Evolutionary conservation across 2,888 invertebrate species (phyloP), one percentile per base, ranked within the genome.

Genomic region (Malachius bipustulatus): DNA sequence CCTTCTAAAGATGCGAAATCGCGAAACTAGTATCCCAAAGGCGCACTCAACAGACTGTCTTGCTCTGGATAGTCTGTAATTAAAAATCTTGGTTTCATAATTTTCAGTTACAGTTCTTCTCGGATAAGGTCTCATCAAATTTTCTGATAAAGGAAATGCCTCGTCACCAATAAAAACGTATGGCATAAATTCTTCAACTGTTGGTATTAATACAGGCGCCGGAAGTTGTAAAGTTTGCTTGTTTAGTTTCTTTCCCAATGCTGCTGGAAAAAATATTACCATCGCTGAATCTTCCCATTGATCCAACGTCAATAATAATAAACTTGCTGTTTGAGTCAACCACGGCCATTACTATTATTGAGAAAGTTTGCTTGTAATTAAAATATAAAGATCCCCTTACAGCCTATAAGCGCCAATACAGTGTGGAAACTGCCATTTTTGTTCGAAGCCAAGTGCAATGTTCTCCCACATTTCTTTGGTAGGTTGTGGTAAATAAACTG

Each of bases 281-380:
- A 40, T 52, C 50, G 35, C 44, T 46, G 36, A 51, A 49, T 37
- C 46, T 44, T 16, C 51, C 49, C 42, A 43, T 45, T 19, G 46
- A 44, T 10, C 50, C 51, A 16, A 51, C 47, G 34, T 54, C 46
- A 33, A 47, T 36, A 30, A 38, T 44, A 13, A 39, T 48, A 40
- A 55, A 51, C 35, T 43, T 41, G 40, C 50, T 51, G 34, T 51
- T 37, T 34, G 47, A 47, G 41, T 52, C 51, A 6, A 47, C 48
- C 19, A 37, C 34, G 4, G 46, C 47, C 47, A 54, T 42, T 35
- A 54, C 39, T 11, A 51, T 50, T 13, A 52, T 47, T 14, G 50
- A 49, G 38, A 44, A 50, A 37, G 39, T 36, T 32, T 50, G 40
- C 34, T 55, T 49, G 38, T 55, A 51, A 35, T 52, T 54, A 34